phyloP scores from a whole-genome alignment of 2,113 vertebrate genomes.

The Xyliphius kryptos region DNA sequence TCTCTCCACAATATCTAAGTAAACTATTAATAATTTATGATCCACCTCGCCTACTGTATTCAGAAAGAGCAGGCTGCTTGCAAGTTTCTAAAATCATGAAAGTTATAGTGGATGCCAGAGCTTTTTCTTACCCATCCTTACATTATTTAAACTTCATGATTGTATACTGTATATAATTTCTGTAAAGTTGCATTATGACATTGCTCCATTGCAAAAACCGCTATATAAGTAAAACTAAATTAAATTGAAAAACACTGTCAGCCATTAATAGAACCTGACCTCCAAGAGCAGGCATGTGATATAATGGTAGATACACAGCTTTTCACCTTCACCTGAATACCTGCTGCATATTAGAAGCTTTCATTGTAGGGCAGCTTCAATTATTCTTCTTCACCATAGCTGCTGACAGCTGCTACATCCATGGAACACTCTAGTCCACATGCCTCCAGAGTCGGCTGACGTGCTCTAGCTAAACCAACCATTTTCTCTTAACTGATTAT shows the following conservation, averaged over 20 bases:
- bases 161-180: too few species aligned
- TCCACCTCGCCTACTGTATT: too few species aligned
- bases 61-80: too few species aligned
- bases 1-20: too few species aligned
- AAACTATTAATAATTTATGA: too few species aligned
- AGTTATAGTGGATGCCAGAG: too few species aligned
- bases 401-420: conserved; percentile 46
- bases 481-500: conserved; percentile 10
- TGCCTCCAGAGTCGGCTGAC: conserved; percentile 14
- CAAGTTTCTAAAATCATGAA: too few species aligned
- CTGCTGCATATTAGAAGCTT: conserved; percentile 36
- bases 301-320: conserved; percentile 32
- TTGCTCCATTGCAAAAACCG: too few species aligned
- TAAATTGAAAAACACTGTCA: background rate
- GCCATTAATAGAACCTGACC: conserved; percentile 16
- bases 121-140: too few species aligned
- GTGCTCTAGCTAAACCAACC: background rate
- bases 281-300: conserved; percentile 31
- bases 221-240: too few species aligned
- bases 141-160: too few species aligned
- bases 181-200: too few species aligned
- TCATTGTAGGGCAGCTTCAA: conserved; percentile 47
- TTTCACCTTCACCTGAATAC: conserved; percentile 26
- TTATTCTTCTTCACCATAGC: conserved; percentile 42
- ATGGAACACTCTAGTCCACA: conserved; percentile 38